phyloP scores from a whole-genome alignment of 1,140 invertebrate species.

The Drosophila erecta region DNA sequence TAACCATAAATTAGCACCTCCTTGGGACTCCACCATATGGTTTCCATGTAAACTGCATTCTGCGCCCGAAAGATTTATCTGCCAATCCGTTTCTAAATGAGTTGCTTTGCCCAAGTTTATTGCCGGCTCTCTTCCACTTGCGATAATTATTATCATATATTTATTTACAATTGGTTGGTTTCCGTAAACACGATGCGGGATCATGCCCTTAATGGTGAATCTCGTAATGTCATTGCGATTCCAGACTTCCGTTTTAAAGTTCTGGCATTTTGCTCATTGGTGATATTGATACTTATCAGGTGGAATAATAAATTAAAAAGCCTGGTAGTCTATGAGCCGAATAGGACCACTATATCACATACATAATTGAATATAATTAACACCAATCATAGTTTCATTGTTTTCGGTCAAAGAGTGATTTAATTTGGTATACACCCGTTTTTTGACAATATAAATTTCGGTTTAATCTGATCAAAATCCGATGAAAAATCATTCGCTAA shows the following conservation, averaged over 20 bases:
- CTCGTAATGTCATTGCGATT: background rate
- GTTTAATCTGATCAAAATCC: too few species aligned
- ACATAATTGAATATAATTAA: too few species aligned
- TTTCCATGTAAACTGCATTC: conserved; percentile 62
- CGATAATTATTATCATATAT: conserved; percentile 34
- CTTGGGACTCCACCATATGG: conserved; percentile 70
- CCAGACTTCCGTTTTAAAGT: background rate
- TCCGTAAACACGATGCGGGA: conserved; percentile 37
- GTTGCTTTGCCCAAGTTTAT: conserved; percentile 35
- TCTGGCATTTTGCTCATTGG: background rate
- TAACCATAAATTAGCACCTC: conserved; percentile 76
- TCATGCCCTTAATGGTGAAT: conserved; percentile 30
- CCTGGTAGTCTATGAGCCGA: too few species aligned
- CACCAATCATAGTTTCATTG: too few species aligned
- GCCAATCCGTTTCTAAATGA: conserved; percentile 68
- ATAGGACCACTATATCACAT: too few species aligned
- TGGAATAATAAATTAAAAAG: too few species aligned
- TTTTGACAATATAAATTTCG: too few species aligned
- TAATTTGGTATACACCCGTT: too few species aligned
- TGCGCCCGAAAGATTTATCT: conserved; percentile 73
- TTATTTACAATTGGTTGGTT: conserved; percentile 2
- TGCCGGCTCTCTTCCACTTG: conserved; percentile 11
- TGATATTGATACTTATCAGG: background rate
- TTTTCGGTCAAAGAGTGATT: too few species aligned
- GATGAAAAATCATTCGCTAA: too few species aligned